Evolutionary conservation across 2,797 vertebrate species (phyloP), one percentile per base, ranked within the genome.

Genomic region (Micropoecilia bifurca): DNA sequence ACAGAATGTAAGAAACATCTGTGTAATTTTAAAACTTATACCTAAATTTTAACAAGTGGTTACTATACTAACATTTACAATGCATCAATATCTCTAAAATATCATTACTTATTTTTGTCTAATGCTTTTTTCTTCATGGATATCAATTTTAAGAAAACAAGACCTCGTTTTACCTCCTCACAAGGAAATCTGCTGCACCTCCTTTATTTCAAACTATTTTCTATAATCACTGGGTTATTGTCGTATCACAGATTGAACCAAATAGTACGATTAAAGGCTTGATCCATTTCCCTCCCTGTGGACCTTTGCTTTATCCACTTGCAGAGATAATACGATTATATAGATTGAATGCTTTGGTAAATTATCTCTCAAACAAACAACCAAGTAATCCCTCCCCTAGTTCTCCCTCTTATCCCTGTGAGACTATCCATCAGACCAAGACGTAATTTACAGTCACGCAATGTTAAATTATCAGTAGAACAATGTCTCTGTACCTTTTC

Each of bases 331-430:
- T 80, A 86, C 71, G 77, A 83, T 75, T 75, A 79, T 77, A 79
- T 75, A 84, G 76, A 87, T 75, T 82, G 47, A 82, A 84, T 63
- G 74, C 30, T 80, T 85, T 33, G 71, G 73, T 83, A 77, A 82
- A 83, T 85, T 80, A 82, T 83, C 80, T 82, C 74, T 85, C 63
- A 85, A 81, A 79, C 30, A 83, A 85, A 85, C 74, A 79, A 78
- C 28, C 18, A 30, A 76, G 78, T 46, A 55, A 75, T 20, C 41
- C 47, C 36, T 68, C 69, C 16, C 28, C 28, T 73, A 48, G 36
- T 73, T 76, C 22, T 79, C 18, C 57, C 53, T 41, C 71, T 81
- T 72, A 71, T 57, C 28, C 80, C 68, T 69, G 4, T 43, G 50
- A 71, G 72, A 74, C 13, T 8, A 75, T 73, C 20, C 66, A 69